A percentile compares a stretch with the other conserved stretches of the same genome.
Conservation (phyloP, 2,113 vertebrate species). For the Ariopsis seemanni region DNA sequence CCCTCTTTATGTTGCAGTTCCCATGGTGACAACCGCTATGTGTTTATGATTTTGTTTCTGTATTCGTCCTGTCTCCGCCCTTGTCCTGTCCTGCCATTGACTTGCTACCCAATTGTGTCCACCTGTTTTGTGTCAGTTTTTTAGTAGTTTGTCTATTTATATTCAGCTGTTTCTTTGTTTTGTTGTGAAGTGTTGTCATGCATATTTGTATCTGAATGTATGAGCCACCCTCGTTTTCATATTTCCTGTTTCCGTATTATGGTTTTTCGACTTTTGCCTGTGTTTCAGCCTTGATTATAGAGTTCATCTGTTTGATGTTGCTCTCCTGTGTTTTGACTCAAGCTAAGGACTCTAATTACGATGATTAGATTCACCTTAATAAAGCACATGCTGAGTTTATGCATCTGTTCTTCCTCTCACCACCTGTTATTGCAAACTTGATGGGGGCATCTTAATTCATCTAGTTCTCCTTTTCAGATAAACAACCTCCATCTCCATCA, state of each 20-base stretch:
- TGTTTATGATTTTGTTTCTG: not conserved
- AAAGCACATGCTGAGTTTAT: not conserved
- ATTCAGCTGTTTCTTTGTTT: not conserved
- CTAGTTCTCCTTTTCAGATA: slow-evolving; percentile 43
- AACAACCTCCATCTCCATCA: slow-evolving; percentile 65
- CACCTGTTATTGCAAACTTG: not conserved
- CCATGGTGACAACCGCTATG: not conserved
- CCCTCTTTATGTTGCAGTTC: not conserved
- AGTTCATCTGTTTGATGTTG: not conserved
- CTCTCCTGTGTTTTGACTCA: not conserved
- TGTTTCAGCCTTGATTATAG: not conserved
- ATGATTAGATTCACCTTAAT: not conserved
- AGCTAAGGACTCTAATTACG: not conserved
- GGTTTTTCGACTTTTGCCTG: not conserved
- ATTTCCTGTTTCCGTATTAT: not conserved
- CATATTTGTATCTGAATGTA: not conserved
- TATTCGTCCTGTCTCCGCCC: not conserved
- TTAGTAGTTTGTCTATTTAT: not conserved
- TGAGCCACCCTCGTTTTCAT: not conserved
- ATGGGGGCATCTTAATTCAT: not conserved
- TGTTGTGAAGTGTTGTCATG: not conserved
- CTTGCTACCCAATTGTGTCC: not conserved
- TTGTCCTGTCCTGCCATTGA: not conserved
- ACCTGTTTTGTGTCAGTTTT: not conserved
- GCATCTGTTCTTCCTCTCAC: not conserved